These are phyloP conservation scores for Colletes gigas DNA, from an alignment of 1,140 invertebrate species.

Conservation along the genomic window DNA sequence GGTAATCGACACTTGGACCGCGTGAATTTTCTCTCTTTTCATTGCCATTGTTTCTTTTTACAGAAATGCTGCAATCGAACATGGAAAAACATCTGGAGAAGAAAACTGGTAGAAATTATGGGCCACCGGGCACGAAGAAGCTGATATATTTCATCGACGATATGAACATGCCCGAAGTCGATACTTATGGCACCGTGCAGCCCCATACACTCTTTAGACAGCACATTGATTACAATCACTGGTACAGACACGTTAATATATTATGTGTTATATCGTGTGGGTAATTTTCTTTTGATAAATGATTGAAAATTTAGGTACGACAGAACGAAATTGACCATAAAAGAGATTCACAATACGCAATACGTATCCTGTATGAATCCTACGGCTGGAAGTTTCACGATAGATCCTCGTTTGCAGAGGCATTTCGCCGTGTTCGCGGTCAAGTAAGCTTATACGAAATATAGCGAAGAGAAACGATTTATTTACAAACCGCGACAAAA, in stretches of 20 bases:
- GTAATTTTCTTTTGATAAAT: too few species aligned
- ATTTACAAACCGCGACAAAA: too few species aligned
- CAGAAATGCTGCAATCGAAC: constrained; percentile 93
- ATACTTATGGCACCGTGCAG: constrained; percentile 96
- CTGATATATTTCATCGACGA: constrained; percentile 98
- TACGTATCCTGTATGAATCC: constrained; percentile 98
- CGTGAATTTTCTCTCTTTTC: not conserved
- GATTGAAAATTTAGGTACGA: constrained; percentile 84
- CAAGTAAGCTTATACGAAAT: constrained; percentile 80
- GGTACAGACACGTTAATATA: constrained; percentile 80
- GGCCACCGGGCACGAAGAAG: constrained; percentile 93
- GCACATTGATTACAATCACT: constrained; percentile 97
- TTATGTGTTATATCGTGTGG: too few species aligned
- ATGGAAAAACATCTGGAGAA: constrained; percentile 97
- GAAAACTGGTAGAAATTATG: constrained; percentile 96
- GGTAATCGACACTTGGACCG: constrained; percentile 78
- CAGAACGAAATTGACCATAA: constrained; percentile 90
- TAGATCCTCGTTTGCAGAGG: constrained; percentile 94
- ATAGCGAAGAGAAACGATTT: too few species aligned
- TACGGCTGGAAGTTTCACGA: constrained; percentile 96
- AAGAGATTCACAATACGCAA: constrained; percentile 96
- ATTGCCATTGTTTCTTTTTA: not conserved
- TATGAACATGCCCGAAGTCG: constrained; percentile 98
- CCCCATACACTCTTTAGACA: constrained; percentile 96
- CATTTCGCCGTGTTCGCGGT: constrained; percentile 97